phyloP scores from a whole-genome alignment of 2,888 invertebrate species.

The Drosophila lutescens region DNA sequence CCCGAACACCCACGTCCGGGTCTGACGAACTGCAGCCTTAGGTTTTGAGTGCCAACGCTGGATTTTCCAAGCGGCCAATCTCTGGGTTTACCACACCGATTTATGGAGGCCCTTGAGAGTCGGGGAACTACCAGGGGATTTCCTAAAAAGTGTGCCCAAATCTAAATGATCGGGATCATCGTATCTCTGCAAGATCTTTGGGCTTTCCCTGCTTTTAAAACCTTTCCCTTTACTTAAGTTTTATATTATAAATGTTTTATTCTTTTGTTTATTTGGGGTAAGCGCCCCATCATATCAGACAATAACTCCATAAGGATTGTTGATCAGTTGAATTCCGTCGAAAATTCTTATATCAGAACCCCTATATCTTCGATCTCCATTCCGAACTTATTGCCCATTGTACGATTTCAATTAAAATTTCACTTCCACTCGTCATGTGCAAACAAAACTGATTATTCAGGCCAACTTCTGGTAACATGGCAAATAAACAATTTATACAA shows the following conservation, averaged over 20 bases:
- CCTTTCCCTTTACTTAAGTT: neutral
- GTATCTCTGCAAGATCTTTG: neutral
- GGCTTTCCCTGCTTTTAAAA: neutral
- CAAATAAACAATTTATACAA: slow-evolving; percentile 21
- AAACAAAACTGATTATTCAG: slow-evolving; percentile 2
- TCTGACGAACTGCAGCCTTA: slow-evolving; percentile 17
- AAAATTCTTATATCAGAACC: neutral
- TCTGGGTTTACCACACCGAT: slow-evolving; percentile 31
- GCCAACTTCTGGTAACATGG: slow-evolving; percentile 1
- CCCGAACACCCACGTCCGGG: slow-evolving; percentile 3
- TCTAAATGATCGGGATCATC: neutral
- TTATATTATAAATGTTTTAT: neutral
- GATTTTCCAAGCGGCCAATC: slow-evolving; percentile 24
- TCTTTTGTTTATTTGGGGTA: neutral
- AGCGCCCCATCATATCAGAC: neutral
- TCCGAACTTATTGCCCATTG: neutral
- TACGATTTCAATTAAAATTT: slow-evolving; percentile 9
- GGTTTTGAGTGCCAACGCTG: slow-evolving; percentile 4
- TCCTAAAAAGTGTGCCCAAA: neutral
- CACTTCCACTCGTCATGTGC: slow-evolving; percentile 1
- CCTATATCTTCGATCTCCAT: neutral
- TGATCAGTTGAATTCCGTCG: neutral
- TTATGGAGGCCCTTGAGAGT: slow-evolving; percentile 12
- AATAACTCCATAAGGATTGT: neutral
- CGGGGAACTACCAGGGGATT: neutral